Evolutionary conservation across 2,888 invertebrate genomes (phyloP), one percentile per base, ranked within the genome.

Genomic region (Cosmia pyralina): DNA sequence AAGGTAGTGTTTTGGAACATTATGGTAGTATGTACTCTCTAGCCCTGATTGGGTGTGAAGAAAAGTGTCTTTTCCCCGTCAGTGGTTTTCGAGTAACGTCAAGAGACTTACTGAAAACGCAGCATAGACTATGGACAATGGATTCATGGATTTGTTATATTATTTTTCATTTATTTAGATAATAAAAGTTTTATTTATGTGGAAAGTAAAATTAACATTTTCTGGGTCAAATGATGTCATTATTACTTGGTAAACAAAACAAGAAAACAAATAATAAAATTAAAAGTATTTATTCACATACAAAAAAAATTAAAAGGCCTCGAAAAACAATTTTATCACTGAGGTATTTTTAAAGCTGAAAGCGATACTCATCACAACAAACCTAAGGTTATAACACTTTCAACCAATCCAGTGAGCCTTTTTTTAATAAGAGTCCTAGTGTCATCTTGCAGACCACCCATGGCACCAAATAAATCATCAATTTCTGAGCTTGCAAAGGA

Each of bases 351-450:
- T 68, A 44, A 48, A 55, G 41, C 28, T 57, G 1, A 44, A 50
- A 19, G 8, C 44, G 6, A 63, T 2, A 52, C 7, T 15, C 34
- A 53, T 79, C 41, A 74, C 38, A 85, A 38, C 6, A 88, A 77
- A 15, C 88, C 89, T 19, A 90, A 85, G 0, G 82, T 68, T 11
- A 60, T n/a, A 28, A 72, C 83, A 72, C 85, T 87, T 6, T 89
- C 77, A 28, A 90, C 66, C 0, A 91, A 66, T 1, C 83, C 91
- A 55, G 75, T 69, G 5, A 91, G 22, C 63, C 69, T 86, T 11
- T 66, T 72, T 69, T 85, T 90, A 17, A 77, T 83, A 10, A 69
- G 69, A 2, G 15, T 10, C 0, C 67, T n/a, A 22, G 87, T 82
- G 6, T 86, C 76, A 13, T 50, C n/a, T n/a, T 86, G 81, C 13